A percentile compares a stretch with the other conserved stretches of the same genome.
Evolutionary conservation across 2,888 invertebrate species (phyloP).

Genomic region (Drosophila pegasa): DNA sequence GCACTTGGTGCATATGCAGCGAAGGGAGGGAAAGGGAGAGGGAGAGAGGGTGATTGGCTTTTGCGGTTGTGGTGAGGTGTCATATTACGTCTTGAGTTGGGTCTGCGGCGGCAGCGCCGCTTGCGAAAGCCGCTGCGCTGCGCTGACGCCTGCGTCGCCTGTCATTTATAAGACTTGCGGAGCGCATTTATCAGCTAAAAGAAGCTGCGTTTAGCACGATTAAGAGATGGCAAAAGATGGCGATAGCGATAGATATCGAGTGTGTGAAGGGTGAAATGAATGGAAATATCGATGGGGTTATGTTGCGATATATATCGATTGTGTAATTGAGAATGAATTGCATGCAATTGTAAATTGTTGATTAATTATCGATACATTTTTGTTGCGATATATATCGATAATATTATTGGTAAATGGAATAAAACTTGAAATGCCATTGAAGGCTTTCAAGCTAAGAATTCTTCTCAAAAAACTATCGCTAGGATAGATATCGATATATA

Average conservation of each 20-base stretch:
- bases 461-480: no score
- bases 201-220: conserved; percentile 19
- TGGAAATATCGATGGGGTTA: no score
- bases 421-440: no score
- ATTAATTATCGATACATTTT: no score
- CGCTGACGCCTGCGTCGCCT: conserved; percentile 3
- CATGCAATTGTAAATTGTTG: no score
- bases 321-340: no score
- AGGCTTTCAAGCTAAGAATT: no score
- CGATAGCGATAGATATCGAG: conserved; percentile 4
- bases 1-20: conserved; percentile 27
- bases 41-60: background rate
- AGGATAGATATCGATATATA: no score
- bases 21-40: background rate
- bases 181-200: conserved; percentile 30
- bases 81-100: conserved; percentile 60
- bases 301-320: no score
- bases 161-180: conserved; percentile 35
- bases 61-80: conserved; percentile 57
- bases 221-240: conserved; percentile 12
- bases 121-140: conserved; percentile 34
- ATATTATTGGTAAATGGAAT: no score
- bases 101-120: conserved; percentile 23
- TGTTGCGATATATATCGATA: background rate
- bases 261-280: no score